Base-by-base conservation (phyloP, 2,113 vertebrate species). In the Erythrocercus mccallii region DNA sequence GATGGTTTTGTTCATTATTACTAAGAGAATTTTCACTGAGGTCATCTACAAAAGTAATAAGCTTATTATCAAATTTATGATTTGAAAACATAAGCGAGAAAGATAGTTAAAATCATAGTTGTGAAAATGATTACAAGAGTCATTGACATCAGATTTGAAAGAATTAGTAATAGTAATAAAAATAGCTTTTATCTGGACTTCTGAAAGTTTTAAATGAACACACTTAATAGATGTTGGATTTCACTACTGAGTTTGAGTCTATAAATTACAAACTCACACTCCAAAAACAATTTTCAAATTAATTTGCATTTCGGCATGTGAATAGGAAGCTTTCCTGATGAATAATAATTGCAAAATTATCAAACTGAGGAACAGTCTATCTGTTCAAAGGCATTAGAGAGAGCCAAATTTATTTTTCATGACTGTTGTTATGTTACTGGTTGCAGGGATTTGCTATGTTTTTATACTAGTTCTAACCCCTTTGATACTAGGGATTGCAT, bases 401-500 rank as follows among this genome's bases (percentile, higher is more conserved):
- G 13, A 12, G 13, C 5, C 58, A 65, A 69, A 40, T 72, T 62
- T 86, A 12, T 89, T 94, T 90, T 93, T 82, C 78, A 57, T 51
- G 4, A 37, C 50, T 72, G 23, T 74, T 91, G 47, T 11, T 88
- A 33, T 70, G 72, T 91, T 94, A 77, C 68, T 74, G 47, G 30
- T 89, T 95, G 60, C 12, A 58, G 56, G 51, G 81, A 86, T 95
- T 89, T 96, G 77, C 47, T 81, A 0, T 72, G 60, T 70, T 92
- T 89, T 94, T 81, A n/a, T 92, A 84, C 56, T 61, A 40, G 37
- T 76, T 79, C 86, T 92, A 90, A 73, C 74, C 50, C 54, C 68
- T 94, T 82, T 96, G 88, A 95, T 94, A 86, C 82, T 69, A 88
- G 78, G 65, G 81, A 78, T 92, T 95, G 65, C 90, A 91, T 94